Conservation (phyloP, 2,797 vertebrate genomes). For the Danio tinwini region DNA sequence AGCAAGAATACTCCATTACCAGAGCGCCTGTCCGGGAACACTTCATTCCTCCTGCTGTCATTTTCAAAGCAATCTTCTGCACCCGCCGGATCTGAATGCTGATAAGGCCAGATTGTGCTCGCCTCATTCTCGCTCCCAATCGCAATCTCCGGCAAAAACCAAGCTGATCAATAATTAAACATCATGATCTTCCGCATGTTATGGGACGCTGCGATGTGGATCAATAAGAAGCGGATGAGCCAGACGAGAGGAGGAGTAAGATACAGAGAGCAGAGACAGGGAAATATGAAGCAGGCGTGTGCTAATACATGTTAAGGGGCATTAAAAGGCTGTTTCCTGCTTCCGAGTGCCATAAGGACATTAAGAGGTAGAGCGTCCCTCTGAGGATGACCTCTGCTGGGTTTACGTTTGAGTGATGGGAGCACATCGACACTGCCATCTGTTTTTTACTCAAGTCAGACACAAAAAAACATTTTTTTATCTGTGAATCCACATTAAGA, state of each 20-base stretch:
- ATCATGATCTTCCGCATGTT: slow-evolving; percentile 41
- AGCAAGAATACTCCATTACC: slow-evolving; percentile 51
- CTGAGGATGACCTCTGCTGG: slow-evolving; percentile 55
- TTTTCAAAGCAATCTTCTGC: slow-evolving; percentile 35
- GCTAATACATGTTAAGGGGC: slow-evolving; percentile 43
- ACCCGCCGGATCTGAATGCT: slow-evolving; percentile 22
- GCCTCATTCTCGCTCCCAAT: slow-evolving; percentile 36
- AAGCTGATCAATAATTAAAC: slow-evolving; percentile 52
- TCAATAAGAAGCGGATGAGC: slow-evolving; percentile 52
- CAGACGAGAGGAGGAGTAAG: slow-evolving; percentile 41
- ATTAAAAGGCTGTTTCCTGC: slow-evolving; percentile 60
- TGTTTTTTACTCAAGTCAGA: slow-evolving; percentile 44
- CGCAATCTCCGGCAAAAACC: slow-evolving; percentile 21
- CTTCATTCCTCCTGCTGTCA: slow-evolving; percentile 54
- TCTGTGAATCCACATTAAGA: too few species aligned
- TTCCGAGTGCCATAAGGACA: slow-evolving; percentile 61
- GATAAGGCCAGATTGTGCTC: slow-evolving; percentile 25
- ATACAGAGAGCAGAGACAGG: slow-evolving; percentile 34
- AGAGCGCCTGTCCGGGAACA: slow-evolving; percentile 44
- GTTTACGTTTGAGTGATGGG: slow-evolving; percentile 58
- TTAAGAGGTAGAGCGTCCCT: slow-evolving; percentile 56
- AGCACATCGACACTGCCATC: slow-evolving; percentile 52
- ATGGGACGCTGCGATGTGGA: slow-evolving; percentile 24
- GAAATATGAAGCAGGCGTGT: slow-evolving; percentile 56
- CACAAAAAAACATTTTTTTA: not conserved